Evolutionary conservation across 2,888 invertebrate species (phyloP).

Genomic region (Capitulum mitella): DNA sequence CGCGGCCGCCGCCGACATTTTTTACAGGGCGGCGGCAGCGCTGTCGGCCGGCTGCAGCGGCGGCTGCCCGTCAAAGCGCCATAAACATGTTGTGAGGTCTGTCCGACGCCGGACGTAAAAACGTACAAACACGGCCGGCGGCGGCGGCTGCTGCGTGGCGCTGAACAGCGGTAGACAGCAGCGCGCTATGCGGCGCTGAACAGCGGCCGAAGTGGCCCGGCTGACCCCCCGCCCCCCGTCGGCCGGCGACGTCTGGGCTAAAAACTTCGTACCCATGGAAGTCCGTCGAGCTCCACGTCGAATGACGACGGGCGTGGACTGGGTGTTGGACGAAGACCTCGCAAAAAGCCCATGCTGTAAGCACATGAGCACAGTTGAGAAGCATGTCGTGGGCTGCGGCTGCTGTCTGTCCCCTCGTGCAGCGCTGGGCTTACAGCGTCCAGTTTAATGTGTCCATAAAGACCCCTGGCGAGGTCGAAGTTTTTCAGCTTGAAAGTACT

Average conservation of each 20-base stretch:
- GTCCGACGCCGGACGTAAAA: neutral
- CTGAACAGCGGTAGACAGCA: neutral
- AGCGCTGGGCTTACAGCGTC: too few relatives aligned
- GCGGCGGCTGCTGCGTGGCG: neutral
- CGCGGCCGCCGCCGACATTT: neutral
- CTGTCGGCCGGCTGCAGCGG: neutral
- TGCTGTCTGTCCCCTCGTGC: too few relatives aligned
- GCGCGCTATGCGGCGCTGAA: neutral
- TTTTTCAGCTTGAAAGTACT: too few relatives aligned
- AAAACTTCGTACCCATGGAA: too few relatives aligned
- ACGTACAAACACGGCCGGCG: neutral
- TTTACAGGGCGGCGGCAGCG: neutral
- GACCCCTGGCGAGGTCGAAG: too few relatives aligned
- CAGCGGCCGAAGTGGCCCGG: neutral
- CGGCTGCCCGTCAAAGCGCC: neutral
- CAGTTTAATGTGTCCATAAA: too few relatives aligned
- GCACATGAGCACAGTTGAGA: too few relatives aligned
- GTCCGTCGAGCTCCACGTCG: too few relatives aligned
- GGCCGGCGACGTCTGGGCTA: neutral
- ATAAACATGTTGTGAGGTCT: constrained; percentile 22
- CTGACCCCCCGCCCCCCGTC: neutral
- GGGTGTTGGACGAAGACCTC: too few relatives aligned
- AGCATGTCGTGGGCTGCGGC: too few relatives aligned
- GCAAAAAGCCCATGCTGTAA: too few relatives aligned
- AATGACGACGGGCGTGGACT: too few relatives aligned